Percentiles rank a stretch among this genome's conserved stretches.
Conservation (phyloP, 2,113 vertebrate genomes). For the Ivindomyrus marchei region DNA sequence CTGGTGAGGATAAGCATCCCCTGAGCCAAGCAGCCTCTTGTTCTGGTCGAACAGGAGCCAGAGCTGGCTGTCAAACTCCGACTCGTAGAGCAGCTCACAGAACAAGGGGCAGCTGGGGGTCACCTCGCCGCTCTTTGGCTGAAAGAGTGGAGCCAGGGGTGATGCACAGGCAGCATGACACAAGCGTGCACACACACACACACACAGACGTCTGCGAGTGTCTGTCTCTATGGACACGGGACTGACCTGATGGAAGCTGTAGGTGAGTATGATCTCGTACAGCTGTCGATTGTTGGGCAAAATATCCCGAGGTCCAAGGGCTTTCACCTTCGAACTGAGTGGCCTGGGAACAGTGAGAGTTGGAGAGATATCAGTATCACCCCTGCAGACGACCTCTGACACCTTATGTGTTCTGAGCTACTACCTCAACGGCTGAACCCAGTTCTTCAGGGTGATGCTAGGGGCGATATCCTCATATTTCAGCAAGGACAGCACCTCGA, state of each 20-base stretch:
- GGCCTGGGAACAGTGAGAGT: slow-evolving; percentile 61
- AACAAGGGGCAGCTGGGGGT: slow-evolving; percentile 91
- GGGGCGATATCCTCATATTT: slow-evolving; percentile 91
- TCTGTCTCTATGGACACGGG: background rate
- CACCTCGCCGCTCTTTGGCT: slow-evolving; percentile 97
- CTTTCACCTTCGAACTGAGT: slow-evolving; percentile 82
- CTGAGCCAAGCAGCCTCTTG: slow-evolving; percentile 90
- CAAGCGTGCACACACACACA: background rate
- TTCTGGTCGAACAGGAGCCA: slow-evolving; percentile 98
- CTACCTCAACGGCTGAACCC: slow-evolving; percentile 94
- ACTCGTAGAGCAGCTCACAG: slow-evolving; percentile 91
- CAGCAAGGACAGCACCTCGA: slow-evolving; percentile 82
- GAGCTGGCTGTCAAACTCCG: slow-evolving; percentile 95
- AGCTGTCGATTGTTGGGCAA: slow-evolving; percentile 91
- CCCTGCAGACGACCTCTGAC: background rate
- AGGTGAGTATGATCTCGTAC: slow-evolving; percentile 88
- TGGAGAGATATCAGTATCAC: background rate
- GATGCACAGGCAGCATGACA: background rate
- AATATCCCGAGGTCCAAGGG: slow-evolving; percentile 82
- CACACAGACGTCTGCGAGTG: background rate
- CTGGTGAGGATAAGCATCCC: slow-evolving; percentile 98
- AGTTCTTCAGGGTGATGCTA: slow-evolving; percentile 87
- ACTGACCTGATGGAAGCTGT: slow-evolving; percentile 88
- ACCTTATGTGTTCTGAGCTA: background rate
- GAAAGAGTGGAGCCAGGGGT: slow-evolving; percentile 26